phyloP scores from a whole-genome alignment of 2,113 vertebrate species.

The Malurus elegans region DNA sequence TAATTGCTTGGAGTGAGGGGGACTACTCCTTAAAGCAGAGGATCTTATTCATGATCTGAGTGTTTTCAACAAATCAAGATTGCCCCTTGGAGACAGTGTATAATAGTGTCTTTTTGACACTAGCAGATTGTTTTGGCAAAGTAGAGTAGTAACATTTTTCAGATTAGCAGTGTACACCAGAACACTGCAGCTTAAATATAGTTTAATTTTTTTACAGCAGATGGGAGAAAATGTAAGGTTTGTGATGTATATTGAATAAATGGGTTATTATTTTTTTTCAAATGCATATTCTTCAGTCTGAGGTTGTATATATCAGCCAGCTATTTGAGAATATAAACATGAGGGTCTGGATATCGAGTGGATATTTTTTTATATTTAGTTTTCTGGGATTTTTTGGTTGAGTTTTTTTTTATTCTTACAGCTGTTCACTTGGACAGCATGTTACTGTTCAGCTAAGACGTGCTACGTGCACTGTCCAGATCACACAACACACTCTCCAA shows the following conservation, averaged over 20 bases:
- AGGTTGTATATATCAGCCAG: neutral
- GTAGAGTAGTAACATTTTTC: slow-evolving; percentile 1
- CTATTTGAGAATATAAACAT: neutral
- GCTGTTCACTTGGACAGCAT: neutral
- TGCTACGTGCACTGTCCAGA: neutral
- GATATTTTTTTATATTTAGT: neutral
- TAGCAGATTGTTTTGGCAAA: slow-evolving; percentile 20
- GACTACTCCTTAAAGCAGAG: slow-evolving; percentile 19
- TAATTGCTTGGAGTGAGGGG: slow-evolving; percentile 35
- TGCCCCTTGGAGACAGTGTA: neutral
- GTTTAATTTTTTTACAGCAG: neutral
- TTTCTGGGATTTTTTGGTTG: neutral
- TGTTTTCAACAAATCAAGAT: slow-evolving; percentile 32
- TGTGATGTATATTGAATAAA: neutral
- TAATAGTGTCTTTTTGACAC: slow-evolving; percentile 31
- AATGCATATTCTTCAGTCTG: neutral
- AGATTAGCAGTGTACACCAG: neutral
- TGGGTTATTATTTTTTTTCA: slow-evolving; percentile 5
- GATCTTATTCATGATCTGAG: slow-evolving; percentile 30
- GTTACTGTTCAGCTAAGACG: neutral
- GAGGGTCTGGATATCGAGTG: neutral
- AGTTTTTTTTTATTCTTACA: neutral
- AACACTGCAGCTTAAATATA: slow-evolving; percentile 13
- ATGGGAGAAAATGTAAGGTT: neutral
- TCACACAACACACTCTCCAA: neutral